phyloP scores from a whole-genome alignment of 2,113 vertebrate species.

The Pelusios castaneus region DNA sequence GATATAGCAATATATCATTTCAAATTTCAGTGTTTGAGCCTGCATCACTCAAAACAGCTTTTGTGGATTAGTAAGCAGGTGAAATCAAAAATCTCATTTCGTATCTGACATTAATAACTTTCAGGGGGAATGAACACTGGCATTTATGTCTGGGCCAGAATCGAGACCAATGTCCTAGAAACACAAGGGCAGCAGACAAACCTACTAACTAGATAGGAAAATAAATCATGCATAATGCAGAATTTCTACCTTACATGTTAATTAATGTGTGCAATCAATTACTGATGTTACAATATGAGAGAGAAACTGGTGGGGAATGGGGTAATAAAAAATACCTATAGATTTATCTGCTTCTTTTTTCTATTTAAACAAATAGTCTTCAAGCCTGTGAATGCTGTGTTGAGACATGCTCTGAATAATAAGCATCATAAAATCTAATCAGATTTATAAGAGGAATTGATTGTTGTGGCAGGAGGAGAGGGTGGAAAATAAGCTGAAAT shows the following conservation, averaged over 20 bases:
- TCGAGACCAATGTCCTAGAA: conserved; percentile 85
- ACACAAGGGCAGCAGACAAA: conserved; percentile 86
- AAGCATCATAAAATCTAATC: conserved; percentile 99
- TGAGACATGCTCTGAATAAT: conserved; percentile 99
- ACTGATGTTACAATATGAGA: conserved; percentile 90
- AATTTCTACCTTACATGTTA: conserved; percentile 93
- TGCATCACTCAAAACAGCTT: conserved; percentile 75
- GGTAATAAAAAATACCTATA: conserved; percentile 92
- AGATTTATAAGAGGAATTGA: conserved; percentile 99
- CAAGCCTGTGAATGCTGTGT: conserved; percentile 88
- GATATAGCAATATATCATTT: conserved; percentile 75
- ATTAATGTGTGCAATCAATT: conserved; percentile 94
- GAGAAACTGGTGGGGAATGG: conserved; percentile 86
- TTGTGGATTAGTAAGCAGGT: conserved; percentile 83
- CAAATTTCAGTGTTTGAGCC: conserved; percentile 73
- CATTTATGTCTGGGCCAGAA: conserved; percentile 85
- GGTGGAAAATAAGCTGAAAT: conserved; percentile 99
- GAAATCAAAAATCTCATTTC: conserved; percentile 89
- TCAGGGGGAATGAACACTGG: conserved; percentile 86
- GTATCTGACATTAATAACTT: conserved; percentile 90
- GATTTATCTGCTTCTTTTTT: conserved; percentile 96
- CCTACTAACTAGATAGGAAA: conserved; percentile 87
- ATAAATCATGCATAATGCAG: conserved; percentile 91
- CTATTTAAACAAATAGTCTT: conserved; percentile 97
- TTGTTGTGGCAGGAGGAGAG: conserved; percentile 99